These are phyloP conservation scores for Lepidotrigona ventralis DNA, from an alignment of 1,140 invertebrate genomes.

Conservation along the genomic window DNA sequence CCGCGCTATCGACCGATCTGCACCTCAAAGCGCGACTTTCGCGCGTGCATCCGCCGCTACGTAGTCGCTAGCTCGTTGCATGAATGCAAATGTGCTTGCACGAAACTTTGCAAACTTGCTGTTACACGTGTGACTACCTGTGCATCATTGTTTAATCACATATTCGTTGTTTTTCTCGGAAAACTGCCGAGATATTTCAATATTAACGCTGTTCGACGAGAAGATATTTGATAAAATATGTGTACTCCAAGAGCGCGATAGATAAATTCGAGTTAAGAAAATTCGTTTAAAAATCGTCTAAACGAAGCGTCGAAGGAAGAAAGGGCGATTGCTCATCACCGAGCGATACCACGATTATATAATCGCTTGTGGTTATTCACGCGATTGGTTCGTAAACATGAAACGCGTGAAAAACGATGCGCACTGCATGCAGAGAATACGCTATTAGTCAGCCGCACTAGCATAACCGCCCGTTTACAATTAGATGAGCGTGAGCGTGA, in stretches of 20 bases:
- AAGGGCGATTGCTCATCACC: constrained; percentile 44
- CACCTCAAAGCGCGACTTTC: constrained; percentile 24
- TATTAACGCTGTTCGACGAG: neutral
- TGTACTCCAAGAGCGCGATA: neutral
- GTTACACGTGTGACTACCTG: neutral
- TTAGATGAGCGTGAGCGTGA: neutral
- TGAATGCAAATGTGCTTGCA: constrained; percentile 17
- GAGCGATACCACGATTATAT: constrained; percentile 33
- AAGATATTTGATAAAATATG: neutral
- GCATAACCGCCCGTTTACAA: neutral
- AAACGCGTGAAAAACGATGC: constrained; percentile 29
- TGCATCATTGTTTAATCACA: neutral
- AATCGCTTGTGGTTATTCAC: constrained; percentile 29
- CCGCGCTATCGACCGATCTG: constrained; percentile 39
- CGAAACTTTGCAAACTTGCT: constrained; percentile 1
- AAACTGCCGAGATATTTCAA: neutral
- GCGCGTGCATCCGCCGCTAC: constrained; percentile 26
- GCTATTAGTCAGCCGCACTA: constrained; percentile 7
- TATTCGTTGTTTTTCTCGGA: neutral
- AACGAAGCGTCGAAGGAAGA: constrained; percentile 1
- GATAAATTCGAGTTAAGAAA: neutral
- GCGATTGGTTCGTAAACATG: constrained; percentile 47
- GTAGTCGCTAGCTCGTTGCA: constrained; percentile 17
- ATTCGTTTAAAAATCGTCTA: neutral
- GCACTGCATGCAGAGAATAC: constrained; percentile 15